Evolutionary conservation across 1,140 invertebrate genomes (phyloP).

Genomic region (Hycleus cichorii): DNA sequence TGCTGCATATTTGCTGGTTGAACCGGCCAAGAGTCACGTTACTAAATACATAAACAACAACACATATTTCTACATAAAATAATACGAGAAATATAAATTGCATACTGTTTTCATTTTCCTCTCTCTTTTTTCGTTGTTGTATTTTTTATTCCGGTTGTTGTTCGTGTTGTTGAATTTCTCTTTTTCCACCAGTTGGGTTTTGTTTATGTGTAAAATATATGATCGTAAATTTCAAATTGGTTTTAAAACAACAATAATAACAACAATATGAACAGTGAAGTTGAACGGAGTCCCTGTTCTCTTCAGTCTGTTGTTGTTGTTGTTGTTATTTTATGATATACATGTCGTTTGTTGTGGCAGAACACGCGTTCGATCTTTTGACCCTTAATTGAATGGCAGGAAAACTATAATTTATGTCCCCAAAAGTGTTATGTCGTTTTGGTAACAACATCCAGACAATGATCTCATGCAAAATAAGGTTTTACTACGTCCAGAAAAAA

Average conservation of each 20-base stretch:
- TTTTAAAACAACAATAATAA: constrained; percentile 7
- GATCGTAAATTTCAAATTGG: constrained; percentile 17
- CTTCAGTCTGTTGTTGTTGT: background rate
- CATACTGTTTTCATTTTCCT: constrained; percentile 31
- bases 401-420: too few relatives aligned
- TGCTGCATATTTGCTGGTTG: constrained; percentile 14
- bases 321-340: too few relatives aligned
- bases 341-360: background rate
- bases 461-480: too few relatives aligned
- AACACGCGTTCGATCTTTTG: constrained; percentile 13
- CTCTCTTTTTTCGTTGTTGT: too few relatives aligned
- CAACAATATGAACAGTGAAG: too few relatives aligned
- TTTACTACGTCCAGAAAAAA: too few relatives aligned
- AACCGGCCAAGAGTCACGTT: constrained; percentile 13
- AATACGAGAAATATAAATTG: constrained; percentile 20
- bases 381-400: background rate
- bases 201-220: background rate
- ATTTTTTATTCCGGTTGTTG: too few relatives aligned
- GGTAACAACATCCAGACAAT: too few relatives aligned
- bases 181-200: too few relatives aligned
- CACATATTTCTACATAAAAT: too few relatives aligned
- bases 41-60: constrained; percentile 17
- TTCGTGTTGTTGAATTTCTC: too few relatives aligned
- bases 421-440: too few relatives aligned
- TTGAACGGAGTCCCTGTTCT: background rate